Percentiles rank a stretch among this genome's conserved stretches.
Evolutionary conservation across 2,797 vertebrate genomes (phyloP).

Genomic region (Corythornis leucogaster): DNA sequence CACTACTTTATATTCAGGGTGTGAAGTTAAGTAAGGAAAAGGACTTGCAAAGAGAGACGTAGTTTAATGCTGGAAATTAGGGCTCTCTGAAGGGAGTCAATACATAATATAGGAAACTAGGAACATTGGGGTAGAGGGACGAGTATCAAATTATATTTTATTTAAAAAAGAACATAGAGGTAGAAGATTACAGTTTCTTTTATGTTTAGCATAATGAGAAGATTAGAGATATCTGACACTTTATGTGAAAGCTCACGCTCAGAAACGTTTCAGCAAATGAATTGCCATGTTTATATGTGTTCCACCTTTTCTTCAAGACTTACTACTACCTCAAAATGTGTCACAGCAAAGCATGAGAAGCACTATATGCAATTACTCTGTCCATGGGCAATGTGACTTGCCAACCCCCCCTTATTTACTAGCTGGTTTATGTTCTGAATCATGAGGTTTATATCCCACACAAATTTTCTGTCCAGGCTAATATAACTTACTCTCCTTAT

Average conservation of each 20-base stretch:
- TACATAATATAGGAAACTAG: background rate
- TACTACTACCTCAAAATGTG: background rate
- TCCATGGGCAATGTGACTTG: background rate
- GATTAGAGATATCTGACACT: background rate
- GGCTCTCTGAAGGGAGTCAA: background rate
- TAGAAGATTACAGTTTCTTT: background rate
- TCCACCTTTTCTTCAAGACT: background rate
- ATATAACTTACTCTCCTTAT: constrained; percentile 25
- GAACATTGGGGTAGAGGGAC: background rate
- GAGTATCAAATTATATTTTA: background rate
- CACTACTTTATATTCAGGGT: constrained; percentile 45
- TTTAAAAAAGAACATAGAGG: background rate
- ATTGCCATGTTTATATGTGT: background rate
- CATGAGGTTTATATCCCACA: constrained; percentile 5
- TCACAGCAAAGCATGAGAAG: background rate
- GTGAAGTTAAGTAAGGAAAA: constrained; percentile 28
- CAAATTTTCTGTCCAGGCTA: constrained; percentile 26
- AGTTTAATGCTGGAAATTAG: constrained; percentile 18
- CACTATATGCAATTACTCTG: background rate
- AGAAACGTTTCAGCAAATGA: background rate
- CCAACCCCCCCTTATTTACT: constrained; percentile 14
- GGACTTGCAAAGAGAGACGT: background rate
- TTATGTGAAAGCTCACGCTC: background rate
- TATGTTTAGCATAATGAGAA: background rate
- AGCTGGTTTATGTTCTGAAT: constrained; percentile 16